phyloP scores from a whole-genome alignment of 2,888 invertebrate species.

The Altica lythri region DNA sequence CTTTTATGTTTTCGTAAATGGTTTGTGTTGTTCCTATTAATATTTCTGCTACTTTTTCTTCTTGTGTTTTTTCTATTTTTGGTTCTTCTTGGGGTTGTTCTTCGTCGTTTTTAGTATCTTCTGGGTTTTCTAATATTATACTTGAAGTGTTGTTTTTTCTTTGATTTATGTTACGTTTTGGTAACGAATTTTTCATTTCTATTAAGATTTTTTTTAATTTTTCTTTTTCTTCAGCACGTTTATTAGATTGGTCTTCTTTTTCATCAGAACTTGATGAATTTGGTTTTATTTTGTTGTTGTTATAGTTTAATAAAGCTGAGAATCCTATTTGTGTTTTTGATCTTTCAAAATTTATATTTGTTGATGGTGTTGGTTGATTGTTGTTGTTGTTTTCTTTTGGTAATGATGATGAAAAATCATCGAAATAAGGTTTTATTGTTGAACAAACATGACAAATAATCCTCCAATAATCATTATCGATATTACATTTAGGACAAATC shows the following conservation, averaged over 20 bases:
- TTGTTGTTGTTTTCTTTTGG: too few relatives aligned
- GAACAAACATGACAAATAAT: constrained; percentile 68
- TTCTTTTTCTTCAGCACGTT: constrained; percentile 62
- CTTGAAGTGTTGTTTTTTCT: constrained; percentile 50
- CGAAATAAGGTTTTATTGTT: constrained; percentile 59
- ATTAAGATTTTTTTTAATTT: constrained; percentile 73
- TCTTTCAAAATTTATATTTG: constrained; percentile 48
- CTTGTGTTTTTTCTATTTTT: too few relatives aligned
- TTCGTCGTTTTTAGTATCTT: too few relatives aligned
- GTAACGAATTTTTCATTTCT: constrained; percentile 77
- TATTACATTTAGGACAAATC: constrained; percentile 66
- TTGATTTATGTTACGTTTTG: constrained; percentile 54
- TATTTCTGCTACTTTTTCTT: too few relatives aligned
- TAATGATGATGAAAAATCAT: constrained; percentile 53
- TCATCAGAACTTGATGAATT: constrained; percentile 1
- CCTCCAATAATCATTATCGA: constrained; percentile 65
- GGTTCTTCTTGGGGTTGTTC: too few relatives aligned
- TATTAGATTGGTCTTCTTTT: constrained; percentile 42
- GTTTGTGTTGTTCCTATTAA: too few relatives aligned
- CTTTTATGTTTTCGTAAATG: too few relatives aligned
- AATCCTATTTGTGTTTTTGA: constrained; percentile 57
- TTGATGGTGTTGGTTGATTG: too few relatives aligned
- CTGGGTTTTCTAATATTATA: constrained; percentile 51
- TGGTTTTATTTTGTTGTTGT: constrained; percentile 59
- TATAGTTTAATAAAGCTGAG: constrained; percentile 50